Percentiles rank a stretch among this genome's conserved stretches.
Conservation (phyloP, 2,888 invertebrate species). For the Augochlorella aurata region DNA sequence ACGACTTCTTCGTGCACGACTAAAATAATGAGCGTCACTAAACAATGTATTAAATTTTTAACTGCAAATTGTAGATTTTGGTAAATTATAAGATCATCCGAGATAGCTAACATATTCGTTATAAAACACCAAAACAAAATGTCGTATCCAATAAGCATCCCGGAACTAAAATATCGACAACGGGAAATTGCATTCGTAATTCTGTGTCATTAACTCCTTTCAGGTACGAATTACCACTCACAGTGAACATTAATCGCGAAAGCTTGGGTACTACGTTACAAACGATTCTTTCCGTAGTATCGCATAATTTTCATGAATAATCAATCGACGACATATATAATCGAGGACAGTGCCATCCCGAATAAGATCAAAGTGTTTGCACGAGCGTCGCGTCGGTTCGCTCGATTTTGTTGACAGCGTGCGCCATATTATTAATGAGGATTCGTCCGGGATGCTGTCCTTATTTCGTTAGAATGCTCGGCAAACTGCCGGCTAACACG, state of each 20-base stretch:
- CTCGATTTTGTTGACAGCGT: conserved; percentile 29
- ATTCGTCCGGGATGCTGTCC: conserved; percentile 1
- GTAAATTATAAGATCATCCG: too few relatives aligned
- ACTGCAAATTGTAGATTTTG: too few relatives aligned
- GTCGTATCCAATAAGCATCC: background rate
- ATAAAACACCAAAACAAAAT: background rate
- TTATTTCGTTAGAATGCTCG: conserved; percentile 24
- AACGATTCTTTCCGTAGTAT: background rate
- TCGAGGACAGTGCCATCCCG: background rate
- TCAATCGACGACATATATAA: background rate
- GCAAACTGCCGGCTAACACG: conserved; percentile 33
- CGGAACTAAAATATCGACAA: background rate
- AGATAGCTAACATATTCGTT: too few relatives aligned
- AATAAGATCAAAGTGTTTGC: background rate
- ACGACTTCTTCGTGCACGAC: too few relatives aligned
- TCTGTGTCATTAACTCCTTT: background rate
- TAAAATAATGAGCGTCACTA: too few relatives aligned
- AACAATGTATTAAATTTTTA: too few relatives aligned
- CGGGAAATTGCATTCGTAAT: background rate
- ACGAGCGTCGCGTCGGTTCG: background rate
- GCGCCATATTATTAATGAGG: conserved; percentile 33
- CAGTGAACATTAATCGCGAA: background rate
- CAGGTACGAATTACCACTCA: background rate
- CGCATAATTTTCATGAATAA: background rate
- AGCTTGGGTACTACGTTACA: background rate